Evolutionary conservation across 2,797 vertebrate genomes (phyloP).

Genomic region (Gambelia wislizenii): DNA sequence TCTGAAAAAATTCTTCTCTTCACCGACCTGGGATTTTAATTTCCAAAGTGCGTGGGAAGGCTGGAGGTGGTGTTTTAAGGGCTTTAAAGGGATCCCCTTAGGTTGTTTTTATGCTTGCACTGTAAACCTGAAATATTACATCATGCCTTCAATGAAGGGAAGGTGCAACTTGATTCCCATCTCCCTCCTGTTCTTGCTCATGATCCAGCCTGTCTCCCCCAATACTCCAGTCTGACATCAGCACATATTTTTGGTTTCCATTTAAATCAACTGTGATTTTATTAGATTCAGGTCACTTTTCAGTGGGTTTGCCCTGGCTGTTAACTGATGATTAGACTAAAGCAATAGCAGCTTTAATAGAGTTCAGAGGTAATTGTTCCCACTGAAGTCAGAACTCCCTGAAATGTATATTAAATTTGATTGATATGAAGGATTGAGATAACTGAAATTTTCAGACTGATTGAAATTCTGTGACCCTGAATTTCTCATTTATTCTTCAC

Average conservation of each 20-base stretch:
- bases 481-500: background rate
- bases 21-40: slow-evolving; percentile 11
- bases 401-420: slow-evolving; percentile 28
- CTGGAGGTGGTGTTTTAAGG: slow-evolving; percentile 10
- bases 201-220: background rate
- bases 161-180: background rate
- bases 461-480: background rate
- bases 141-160: slow-evolving; percentile 8
- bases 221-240: slow-evolving; percentile 39
- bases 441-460: background rate
- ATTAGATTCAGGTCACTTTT: slow-evolving; percentile 59
- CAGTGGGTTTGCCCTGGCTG: slow-evolving; percentile 54
- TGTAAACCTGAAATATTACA: slow-evolving; percentile 32
- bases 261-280: slow-evolving; percentile 63
- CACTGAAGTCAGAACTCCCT: background rate
- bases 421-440: background rate
- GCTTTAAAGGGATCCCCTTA: slow-evolving; percentile 11
- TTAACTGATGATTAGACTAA: slow-evolving; percentile 59
- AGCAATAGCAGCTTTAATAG: slow-evolving; percentile 50
- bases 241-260: slow-evolving; percentile 45
- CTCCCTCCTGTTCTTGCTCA: slow-evolving; percentile 25
- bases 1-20: slow-evolving; percentile 1
- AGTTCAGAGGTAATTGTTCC: slow-evolving; percentile 47
- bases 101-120: slow-evolving; percentile 10
- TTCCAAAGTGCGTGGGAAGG: slow-evolving; percentile 25